Evolutionary conservation across 2,888 invertebrate species (phyloP).

Genomic region (Lucinisca nassula): DNA sequence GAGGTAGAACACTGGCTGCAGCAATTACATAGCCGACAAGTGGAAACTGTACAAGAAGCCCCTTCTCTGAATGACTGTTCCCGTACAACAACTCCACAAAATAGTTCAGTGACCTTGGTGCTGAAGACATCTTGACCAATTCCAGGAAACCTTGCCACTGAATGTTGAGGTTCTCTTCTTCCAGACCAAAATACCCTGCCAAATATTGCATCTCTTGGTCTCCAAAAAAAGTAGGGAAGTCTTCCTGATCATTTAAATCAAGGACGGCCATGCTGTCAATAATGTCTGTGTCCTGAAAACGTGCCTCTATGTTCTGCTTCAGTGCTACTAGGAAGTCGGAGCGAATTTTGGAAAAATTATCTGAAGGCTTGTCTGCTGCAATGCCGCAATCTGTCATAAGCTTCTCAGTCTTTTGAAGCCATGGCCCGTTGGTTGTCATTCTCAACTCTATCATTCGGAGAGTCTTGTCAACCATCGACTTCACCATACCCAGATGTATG

Average conservation of each 20-base stretch:
- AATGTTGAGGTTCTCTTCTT: conserved; percentile 25
- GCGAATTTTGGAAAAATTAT: not conserved
- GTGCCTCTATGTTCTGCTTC: conserved; percentile 37
- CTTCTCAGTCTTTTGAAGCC: conserved; percentile 23
- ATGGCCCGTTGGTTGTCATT: conserved; percentile 36
- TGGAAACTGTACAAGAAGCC: conserved; percentile 4
- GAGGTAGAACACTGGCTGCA: conserved; percentile 11
- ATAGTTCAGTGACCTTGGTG: not conserved
- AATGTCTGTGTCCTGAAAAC: conserved; percentile 54
- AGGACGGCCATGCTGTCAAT: conserved; percentile 42
- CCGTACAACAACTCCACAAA: conserved; percentile 2
- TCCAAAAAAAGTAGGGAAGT: conserved; percentile 32
- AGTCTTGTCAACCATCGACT: not conserved
- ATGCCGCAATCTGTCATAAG: conserved; percentile 23
- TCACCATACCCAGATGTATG: conserved; percentile 33
- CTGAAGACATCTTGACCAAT: not conserved
- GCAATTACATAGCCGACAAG: conserved; percentile 5
- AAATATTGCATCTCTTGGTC: conserved; percentile 29
- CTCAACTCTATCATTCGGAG: not conserved
- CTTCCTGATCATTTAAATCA: conserved; percentile 17
- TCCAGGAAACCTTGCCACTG: conserved; percentile 50
- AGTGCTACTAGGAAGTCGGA: conserved; percentile 7
- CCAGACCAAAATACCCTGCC: conserved; percentile 25
- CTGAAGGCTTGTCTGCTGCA: not conserved
- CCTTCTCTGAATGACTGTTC: not conserved